phyloP scores from a whole-genome alignment of 2,888 invertebrate genomes.

The Tromatobia lineatoria region DNA sequence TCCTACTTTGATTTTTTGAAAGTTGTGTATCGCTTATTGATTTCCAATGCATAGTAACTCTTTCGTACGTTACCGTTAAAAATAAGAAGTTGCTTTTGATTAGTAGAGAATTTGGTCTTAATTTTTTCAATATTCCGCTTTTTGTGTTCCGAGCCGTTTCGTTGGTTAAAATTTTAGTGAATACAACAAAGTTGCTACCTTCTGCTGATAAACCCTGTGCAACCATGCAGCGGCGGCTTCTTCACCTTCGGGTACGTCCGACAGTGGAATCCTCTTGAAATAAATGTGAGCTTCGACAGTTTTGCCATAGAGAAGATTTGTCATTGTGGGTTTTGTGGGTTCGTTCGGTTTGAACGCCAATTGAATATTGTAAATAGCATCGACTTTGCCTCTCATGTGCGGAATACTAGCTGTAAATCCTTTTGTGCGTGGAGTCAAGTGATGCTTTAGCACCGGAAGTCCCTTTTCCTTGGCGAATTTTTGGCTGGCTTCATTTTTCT shows the following conservation, averaged over 20 bases:
- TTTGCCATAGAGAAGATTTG: slow-evolving; percentile 91
- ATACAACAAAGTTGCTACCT: slow-evolving; percentile 87
- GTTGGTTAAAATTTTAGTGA: not conserved
- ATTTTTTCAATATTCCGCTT: not conserved
- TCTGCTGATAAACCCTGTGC: slow-evolving; percentile 92
- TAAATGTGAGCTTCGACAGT: slow-evolving; percentile 91
- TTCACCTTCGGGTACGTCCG: slow-evolving; percentile 92
- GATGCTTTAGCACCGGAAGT: slow-evolving; percentile 94
- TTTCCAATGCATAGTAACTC: no score
- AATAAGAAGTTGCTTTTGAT: no score
- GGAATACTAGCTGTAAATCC: slow-evolving; percentile 96
- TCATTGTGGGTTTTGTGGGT: slow-evolving; percentile 92
- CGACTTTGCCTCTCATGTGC: slow-evolving; percentile 92
- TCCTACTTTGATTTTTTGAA: not conserved
- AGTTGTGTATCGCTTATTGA: not conserved
- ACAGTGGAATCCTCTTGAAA: slow-evolving; percentile 93
- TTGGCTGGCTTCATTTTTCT: slow-evolving; percentile 94
- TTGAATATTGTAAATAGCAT: slow-evolving; percentile 94
- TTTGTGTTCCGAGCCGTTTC: not conserved
- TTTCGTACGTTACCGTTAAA: no score
- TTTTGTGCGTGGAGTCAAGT: slow-evolving; percentile 97
- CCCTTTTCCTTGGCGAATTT: slow-evolving; percentile 95
- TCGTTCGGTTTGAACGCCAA: slow-evolving; percentile 90
- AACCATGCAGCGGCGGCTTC: slow-evolving; percentile 93
- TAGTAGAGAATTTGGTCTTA: not conserved